Evolutionary conservation across 1,140 invertebrate genomes (phyloP), one percentile per base, ranked within the genome.

Genomic region (Psix sp.): DNA sequence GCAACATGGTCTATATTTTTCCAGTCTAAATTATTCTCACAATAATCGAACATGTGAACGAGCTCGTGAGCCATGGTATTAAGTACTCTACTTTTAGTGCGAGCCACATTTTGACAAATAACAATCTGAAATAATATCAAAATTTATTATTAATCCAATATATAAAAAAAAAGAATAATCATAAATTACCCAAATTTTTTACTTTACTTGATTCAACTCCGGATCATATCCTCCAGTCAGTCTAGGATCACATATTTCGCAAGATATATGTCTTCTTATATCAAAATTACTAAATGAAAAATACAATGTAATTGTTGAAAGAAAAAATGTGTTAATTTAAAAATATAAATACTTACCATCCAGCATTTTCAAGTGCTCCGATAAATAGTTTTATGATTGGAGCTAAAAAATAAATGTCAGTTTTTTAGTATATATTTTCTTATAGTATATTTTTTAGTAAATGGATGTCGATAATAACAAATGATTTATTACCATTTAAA

Each of bases 11-110:
- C 93, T 51, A 97, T 87, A 83, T 98, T 96, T 71, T 90, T 93
- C 73, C 97, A 95, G 82, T 99, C 93, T 24, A 98, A 80, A 48
- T 98, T 91, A 71, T 96, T 94, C 35, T 91, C 90, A 85, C 97
- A 99, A 78, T 92, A 94, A 84, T 99, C 97, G 85, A 97, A 98
- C 94, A 98, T 98, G 84, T 99, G 97, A 33, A 98, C 93, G 89
- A 99, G 91, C 87, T 99, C 97, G 85, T 99, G 97, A 0, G 92
- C 90, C 2, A 99, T 80, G 5, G 96, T 92, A 59, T 92, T 92
- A 83, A 94, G 92, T 0, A 96, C 90, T 76, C 91, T 88, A 3
- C 90, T 89, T 82, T 91, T 84, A 29, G 85, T 88, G 38, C 77
- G 88, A 10, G 91, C 91, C 42, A 91, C 90, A 89, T 99, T 98